phyloP scores from a whole-genome alignment of 2,113 vertebrate genomes.

The Phrynocephalus versicolor region DNA sequence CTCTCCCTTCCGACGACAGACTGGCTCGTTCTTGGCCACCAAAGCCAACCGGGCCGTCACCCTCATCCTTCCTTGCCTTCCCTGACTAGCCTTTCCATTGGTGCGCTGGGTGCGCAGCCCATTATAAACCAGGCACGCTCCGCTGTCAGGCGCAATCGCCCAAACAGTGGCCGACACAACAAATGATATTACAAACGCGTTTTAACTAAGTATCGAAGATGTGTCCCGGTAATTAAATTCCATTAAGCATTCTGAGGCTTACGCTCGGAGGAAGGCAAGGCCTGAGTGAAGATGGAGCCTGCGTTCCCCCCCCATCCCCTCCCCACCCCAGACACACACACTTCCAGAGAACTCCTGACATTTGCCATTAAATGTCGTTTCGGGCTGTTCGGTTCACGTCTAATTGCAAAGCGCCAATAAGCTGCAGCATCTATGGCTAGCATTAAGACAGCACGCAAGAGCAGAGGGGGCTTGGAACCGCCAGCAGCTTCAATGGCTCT shows the following conservation, averaged over 20 bases:
- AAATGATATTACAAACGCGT: slow-evolving; percentile 62
- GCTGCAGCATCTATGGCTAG: slow-evolving; percentile 66
- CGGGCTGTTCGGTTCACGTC: slow-evolving; percentile 62
- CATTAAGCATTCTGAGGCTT: slow-evolving; percentile 59
- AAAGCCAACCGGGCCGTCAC: slow-evolving; percentile 16
- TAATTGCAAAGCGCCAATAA: slow-evolving; percentile 75
- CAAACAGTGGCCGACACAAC: slow-evolving; percentile 64
- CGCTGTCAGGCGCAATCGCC: slow-evolving; percentile 57
- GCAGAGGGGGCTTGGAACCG: slow-evolving; percentile 52
- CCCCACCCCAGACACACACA: too few species aligned
- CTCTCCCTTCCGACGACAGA: slow-evolving; percentile 44
- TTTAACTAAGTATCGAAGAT: slow-evolving; percentile 67
- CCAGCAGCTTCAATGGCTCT: slow-evolving; percentile 71
- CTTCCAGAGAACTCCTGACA: slow-evolving; percentile 49
- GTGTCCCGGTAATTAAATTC: slow-evolving; percentile 72
- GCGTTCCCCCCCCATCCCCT: background rate
- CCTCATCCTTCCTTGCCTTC: background rate
- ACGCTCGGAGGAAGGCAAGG: slow-evolving; percentile 47
- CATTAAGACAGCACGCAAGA: slow-evolving; percentile 61
- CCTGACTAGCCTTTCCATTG: slow-evolving; percentile 55
- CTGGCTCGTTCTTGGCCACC: slow-evolving; percentile 26
- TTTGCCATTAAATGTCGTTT: slow-evolving; percentile 77
- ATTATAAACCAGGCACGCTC: slow-evolving; percentile 54
- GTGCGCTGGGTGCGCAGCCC: slow-evolving; percentile 21
- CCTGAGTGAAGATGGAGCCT: slow-evolving; percentile 28